A percentile compares a stretch with the other conserved stretches of the same genome.
phyloP scores from a whole-genome alignment of 2,888 invertebrate species.

The Tridacna crocea region DNA sequence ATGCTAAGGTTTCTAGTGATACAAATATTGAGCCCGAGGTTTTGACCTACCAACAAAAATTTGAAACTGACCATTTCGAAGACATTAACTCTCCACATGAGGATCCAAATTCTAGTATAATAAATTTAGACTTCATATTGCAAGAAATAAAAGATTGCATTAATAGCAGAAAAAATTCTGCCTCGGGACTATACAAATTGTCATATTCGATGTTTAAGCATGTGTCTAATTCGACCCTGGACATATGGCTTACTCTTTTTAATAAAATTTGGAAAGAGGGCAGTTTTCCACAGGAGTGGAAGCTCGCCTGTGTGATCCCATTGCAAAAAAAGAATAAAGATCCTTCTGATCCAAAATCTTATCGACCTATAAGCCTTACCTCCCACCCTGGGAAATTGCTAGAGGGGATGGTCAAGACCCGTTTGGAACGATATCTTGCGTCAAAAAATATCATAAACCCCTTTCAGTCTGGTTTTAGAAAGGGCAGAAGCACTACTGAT shows the following conservation, averaged over 20 bases:
- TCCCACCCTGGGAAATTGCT: conserved; percentile 36
- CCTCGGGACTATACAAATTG: conserved; percentile 20
- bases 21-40: conserved; percentile 10
- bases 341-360: conserved; percentile 25
- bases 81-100: neutral
- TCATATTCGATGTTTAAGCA: conserved; percentile 16
- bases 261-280: conserved; percentile 12
- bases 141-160: conserved; percentile 16
- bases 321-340: conserved; percentile 16
- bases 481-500: conserved; percentile 18
- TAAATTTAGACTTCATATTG: conserved; percentile 21
- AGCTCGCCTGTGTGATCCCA: conserved; percentile 34
- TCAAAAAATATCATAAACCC: conserved; percentile 24
- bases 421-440: conserved; percentile 14
- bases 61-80: conserved; percentile 13
- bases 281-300: conserved; percentile 19
- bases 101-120: neutral
- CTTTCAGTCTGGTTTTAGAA: conserved; percentile 28
- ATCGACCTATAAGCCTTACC: conserved; percentile 36
- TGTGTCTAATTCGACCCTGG: neutral
- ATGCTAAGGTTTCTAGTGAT: conserved; percentile 27
- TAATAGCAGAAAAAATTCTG: conserved; percentile 13
- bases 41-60: conserved; percentile 16
- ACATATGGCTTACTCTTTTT: conserved; percentile 1
- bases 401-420: conserved; percentile 23